Conservation (phyloP, 2,888 invertebrate genomes). For the Unio pictorum region DNA sequence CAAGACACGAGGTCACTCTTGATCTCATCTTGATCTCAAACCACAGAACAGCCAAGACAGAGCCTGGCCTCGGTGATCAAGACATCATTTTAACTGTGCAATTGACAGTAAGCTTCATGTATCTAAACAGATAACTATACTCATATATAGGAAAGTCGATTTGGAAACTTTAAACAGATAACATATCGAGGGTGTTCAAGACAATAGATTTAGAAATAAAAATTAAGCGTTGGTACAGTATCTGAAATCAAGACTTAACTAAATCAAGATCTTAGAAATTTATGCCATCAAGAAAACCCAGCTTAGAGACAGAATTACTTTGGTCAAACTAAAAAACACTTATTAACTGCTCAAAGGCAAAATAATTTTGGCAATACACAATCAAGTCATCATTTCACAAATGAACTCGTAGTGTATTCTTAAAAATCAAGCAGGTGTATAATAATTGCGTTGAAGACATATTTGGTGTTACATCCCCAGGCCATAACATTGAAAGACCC, state of each 20-base stretch:
- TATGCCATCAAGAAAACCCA: constrained; percentile 1
- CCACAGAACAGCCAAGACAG: constrained; percentile 4
- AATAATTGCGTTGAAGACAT: constrained; percentile 3
- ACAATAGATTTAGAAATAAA: not conserved
- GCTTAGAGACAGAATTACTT: not conserved
- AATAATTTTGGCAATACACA: not conserved
- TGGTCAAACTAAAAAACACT: constrained; percentile 4
- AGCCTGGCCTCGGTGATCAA: constrained; percentile 4
- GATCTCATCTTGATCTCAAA: constrained; percentile 7
- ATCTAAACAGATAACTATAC: not conserved
- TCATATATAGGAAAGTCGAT: constrained; percentile 3
- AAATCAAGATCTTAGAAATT: constrained; percentile 1
- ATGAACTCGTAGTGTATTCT: not conserved
- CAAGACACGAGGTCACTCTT: constrained; percentile 3
- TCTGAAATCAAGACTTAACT: not conserved
- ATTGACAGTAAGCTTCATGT: not conserved
- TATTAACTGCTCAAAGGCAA: not conserved
- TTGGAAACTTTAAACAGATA: not conserved
- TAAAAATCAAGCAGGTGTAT: constrained; percentile 3
- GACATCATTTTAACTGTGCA: not conserved
- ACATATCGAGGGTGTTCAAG: not conserved
- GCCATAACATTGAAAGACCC: too few species aligned
- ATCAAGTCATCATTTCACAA: not conserved
- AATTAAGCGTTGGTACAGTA: not conserved
- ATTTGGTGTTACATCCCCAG: not conserved